A percentile compares a stretch with the other conserved stretches of the same genome.
phyloP scores from a whole-genome alignment of 1,140 invertebrate genomes.

The Solenopsis fugax region DNA sequence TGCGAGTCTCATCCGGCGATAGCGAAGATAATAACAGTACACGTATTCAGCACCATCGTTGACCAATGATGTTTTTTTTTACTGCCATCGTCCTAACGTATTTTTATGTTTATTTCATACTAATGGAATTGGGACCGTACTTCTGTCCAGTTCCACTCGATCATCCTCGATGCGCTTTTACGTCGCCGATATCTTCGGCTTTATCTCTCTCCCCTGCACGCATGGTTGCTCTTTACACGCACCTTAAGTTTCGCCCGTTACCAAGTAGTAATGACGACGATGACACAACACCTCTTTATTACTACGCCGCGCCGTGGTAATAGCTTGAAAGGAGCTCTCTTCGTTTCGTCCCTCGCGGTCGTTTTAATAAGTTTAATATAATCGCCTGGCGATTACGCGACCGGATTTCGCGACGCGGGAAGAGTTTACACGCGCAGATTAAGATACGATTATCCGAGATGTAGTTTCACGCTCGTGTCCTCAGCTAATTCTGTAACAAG shows the following conservation, averaged over 20 bases:
- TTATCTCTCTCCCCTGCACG: conserved; percentile 44
- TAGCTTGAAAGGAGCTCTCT: conserved; percentile 56
- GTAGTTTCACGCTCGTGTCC: neutral
- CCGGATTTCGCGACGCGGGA: conserved; percentile 5
- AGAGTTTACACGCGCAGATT: neutral
- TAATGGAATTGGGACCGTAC: conserved; percentile 79
- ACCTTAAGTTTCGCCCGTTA: conserved; percentile 52
- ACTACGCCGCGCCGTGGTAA: conserved; percentile 62
- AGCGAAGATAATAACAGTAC: conserved; percentile 76
- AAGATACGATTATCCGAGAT: conserved; percentile 34
- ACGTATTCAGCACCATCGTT: conserved; percentile 69
- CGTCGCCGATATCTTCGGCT: conserved; percentile 30
- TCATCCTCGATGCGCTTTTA: conserved; percentile 60
- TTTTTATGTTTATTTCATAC: conserved; percentile 68
- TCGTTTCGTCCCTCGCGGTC: conserved; percentile 26
- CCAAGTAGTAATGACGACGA: conserved; percentile 69
- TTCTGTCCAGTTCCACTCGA: conserved; percentile 49
- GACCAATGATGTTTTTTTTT: conserved; percentile 58
- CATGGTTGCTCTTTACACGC: conserved; percentile 7
- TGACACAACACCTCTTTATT: conserved; percentile 76
- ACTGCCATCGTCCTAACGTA: conserved; percentile 76
- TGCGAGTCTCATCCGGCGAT: neutral
- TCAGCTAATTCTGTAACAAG: conserved; percentile 17
- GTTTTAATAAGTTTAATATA: conserved; percentile 72
- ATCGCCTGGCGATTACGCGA: conserved; percentile 62